Conservation (phyloP, 2,113 vertebrate genomes). For the Climacteris rufus region DNA sequence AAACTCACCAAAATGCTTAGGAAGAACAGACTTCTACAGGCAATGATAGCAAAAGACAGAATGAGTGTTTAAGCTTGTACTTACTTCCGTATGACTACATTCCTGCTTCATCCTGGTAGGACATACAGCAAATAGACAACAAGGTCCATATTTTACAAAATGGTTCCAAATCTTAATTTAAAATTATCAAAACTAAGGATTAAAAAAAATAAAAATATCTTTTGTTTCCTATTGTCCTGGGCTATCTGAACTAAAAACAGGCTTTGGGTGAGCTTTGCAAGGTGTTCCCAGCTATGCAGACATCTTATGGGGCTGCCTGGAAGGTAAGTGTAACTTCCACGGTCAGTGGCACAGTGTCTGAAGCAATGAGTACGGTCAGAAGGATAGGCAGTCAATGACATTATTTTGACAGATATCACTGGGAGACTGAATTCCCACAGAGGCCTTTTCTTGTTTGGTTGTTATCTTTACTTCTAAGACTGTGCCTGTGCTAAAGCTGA, state of each 20-base stretch:
- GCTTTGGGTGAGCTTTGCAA: neutral
- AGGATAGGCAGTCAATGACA: neutral
- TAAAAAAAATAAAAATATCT: neutral
- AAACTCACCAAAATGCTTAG: neutral
- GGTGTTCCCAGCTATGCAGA: neutral
- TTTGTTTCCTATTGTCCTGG: neutral
- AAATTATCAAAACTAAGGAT: neutral
- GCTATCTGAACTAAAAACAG: neutral
- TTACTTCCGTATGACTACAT: neutral
- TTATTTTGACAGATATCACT: neutral
- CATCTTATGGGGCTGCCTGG: neutral
- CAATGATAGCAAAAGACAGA: neutral
- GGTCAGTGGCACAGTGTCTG: accelerated
- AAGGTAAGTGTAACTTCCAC: neutral
- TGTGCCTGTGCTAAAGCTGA: neutral
- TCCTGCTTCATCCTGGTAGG: neutral
- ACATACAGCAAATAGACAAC: neutral
- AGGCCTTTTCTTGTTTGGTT: neutral
- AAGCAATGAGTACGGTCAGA: neutral
- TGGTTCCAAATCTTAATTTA: neutral
- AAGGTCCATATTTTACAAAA: neutral
- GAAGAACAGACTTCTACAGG: neutral
- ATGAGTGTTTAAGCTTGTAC: neutral
- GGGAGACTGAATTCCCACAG: neutral
- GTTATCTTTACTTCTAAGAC: neutral